Evolutionary conservation across 1,140 invertebrate species (phyloP), one percentile per base, ranked within the genome.

Genomic region (Bombus balteatus): DNA sequence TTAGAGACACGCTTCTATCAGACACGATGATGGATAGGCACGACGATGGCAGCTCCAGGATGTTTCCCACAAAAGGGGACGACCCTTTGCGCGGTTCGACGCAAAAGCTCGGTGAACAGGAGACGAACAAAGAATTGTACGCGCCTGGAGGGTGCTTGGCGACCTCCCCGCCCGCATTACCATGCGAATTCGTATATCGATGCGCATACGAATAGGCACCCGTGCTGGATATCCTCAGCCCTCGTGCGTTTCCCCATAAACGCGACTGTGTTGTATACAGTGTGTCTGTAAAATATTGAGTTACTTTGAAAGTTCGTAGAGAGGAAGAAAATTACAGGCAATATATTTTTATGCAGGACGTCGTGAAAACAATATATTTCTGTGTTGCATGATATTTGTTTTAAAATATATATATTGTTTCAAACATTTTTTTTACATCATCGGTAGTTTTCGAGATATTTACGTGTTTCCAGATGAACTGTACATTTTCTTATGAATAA

Each of bases 101-200:
- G 70, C 70, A 18, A n/a, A 47, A 32, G 8, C 71, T 39, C 28
- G 25, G 37, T 28, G 41, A 73, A 32, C 73, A 13, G 43, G 10
- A 41, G 43, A 13, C 32, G 62, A 53, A 79, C 53, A 70, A 81
- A 81, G 85, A 81, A 88, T 81, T 34, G 43, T 9, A 34, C 43
- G 28, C 41, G 73, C 43, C 32, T 53, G 37, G 76, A 88, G 88
- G 82, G 86, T 77, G 77, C 34, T 34, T 32, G n/a, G 34, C 59
- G 82, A 41, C 59, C 65, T 78, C 57, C 65, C 73, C 74, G 59
- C 41, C 59, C 87, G 78, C 87, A 86, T 89, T 86, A 86, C 83
- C 83, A 88, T 79, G 72, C 87, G 78, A 88, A 89, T 86, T 86
- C 83, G 83, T 71, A 86, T 81, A 89, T 89, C 88, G 88, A 88